phyloP scores from a whole-genome alignment of 2,888 invertebrate species.

The Ceratothoa steindachneri region DNA sequence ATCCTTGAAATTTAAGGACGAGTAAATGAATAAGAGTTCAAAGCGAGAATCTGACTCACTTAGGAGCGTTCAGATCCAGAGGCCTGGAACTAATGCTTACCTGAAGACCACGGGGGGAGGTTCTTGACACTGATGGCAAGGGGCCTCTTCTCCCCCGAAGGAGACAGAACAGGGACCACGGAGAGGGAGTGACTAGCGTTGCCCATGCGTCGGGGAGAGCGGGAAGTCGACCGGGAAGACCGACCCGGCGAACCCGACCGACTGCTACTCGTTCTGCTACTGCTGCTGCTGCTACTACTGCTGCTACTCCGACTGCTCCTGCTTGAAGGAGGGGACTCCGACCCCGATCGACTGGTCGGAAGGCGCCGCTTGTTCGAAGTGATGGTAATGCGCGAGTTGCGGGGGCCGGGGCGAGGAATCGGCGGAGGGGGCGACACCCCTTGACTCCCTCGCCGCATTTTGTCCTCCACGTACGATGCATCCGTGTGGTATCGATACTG shows the following conservation, averaged over 20 bases:
- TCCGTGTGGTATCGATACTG: slow-evolving; percentile 34
- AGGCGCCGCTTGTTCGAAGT: slow-evolving; percentile 24
- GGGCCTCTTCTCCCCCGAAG: slow-evolving; percentile 61
- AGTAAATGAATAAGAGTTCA: no score
- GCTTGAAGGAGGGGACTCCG: slow-evolving; percentile 35
- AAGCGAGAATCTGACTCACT: no score
- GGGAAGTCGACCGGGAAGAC: slow-evolving; percentile 31
- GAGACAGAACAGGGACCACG: neutral
- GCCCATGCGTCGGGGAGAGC: slow-evolving; percentile 37
- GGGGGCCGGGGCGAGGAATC: slow-evolving; percentile 22
- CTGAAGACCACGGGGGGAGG: slow-evolving; percentile 74
- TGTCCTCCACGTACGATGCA: slow-evolving; percentile 34
- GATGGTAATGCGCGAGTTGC: slow-evolving; percentile 8
- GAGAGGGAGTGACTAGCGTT: neutral
- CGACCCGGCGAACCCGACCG: slow-evolving; percentile 19
- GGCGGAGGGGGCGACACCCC: slow-evolving; percentile 24
- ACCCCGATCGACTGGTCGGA: slow-evolving; percentile 34
- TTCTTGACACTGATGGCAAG: slow-evolving; percentile 86
- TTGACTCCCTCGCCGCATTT: slow-evolving; percentile 50
- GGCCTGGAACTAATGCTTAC: slow-evolving; percentile 50
- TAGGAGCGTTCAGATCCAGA: no score
- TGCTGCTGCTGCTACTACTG: slow-evolving; percentile 49
- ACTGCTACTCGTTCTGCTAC: slow-evolving; percentile 32
- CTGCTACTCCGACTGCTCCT: slow-evolving; percentile 42
- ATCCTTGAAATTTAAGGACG: no score